phyloP scores from a whole-genome alignment of 2,113 vertebrate species.

The Pseudorectes ferrugineus region DNA sequence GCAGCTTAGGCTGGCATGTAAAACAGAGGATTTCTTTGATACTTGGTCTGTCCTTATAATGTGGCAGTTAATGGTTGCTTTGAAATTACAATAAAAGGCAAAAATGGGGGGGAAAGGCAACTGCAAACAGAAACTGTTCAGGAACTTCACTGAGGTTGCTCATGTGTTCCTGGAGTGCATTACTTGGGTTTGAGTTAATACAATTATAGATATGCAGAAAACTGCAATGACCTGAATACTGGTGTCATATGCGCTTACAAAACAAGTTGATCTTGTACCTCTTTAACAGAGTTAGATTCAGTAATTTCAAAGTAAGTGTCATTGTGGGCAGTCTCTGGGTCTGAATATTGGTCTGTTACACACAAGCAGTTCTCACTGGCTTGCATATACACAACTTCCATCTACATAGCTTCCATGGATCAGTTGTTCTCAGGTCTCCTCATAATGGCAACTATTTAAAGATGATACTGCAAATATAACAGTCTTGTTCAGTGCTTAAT shows the following conservation, averaged over 20 bases:
- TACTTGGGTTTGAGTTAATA: background rate
- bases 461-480: background rate
- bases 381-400: background rate
- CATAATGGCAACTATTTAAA: background rate
- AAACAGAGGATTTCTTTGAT: background rate
- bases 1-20: constrained; percentile 15
- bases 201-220: background rate
- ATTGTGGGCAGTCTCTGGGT: background rate
- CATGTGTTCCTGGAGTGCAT: background rate
- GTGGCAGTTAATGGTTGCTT: background rate
- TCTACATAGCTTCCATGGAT: background rate
- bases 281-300: background rate
- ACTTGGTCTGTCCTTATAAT: background rate
- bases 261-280: background rate
- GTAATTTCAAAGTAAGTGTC: background rate
- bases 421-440: background rate
- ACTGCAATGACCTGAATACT: background rate
- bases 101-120: background rate
- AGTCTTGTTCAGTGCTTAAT: background rate
- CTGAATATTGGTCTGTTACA: background rate
- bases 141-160: background rate
- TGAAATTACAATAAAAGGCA: background rate
- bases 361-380: background rate
- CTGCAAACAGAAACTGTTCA: background rate
- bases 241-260: background rate